phyloP scores from a whole-genome alignment of 2,113 vertebrate species.

The Gasterosteus nipponicus region DNA sequence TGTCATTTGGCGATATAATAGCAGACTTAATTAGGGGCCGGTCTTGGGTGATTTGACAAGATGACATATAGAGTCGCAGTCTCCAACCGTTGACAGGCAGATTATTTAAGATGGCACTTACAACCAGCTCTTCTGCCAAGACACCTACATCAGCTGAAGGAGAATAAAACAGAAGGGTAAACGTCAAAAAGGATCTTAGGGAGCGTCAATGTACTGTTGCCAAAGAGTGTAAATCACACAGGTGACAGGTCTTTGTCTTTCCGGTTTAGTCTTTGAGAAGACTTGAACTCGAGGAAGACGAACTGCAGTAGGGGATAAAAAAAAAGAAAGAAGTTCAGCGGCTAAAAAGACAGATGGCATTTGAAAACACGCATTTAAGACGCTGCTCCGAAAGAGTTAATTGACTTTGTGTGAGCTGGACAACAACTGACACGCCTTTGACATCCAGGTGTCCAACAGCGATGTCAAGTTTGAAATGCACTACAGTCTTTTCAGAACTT shows the following conservation, averaged over 20 bases:
- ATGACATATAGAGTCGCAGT: slow-evolving; percentile 10
- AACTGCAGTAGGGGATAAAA: neutral
- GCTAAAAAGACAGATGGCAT: neutral
- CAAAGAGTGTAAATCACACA: neutral
- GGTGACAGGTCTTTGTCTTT: neutral
- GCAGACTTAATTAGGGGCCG: neutral
- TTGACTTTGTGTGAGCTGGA: neutral
- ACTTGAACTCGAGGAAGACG: neutral
- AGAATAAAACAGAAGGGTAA: slow-evolving; percentile 12
- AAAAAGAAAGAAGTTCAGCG: too few species aligned
- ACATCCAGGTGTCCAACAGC: neutral
- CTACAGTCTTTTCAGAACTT: neutral
- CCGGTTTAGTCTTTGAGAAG: slow-evolving; percentile 1
- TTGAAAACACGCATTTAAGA: neutral
- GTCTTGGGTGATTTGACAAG: slow-evolving; percentile 6
- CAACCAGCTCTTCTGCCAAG: slow-evolving; percentile 2
- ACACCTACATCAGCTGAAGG: slow-evolving; percentile 29
- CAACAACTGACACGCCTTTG: neutral
- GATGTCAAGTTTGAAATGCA: neutral
- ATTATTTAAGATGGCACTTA: slow-evolving; percentile 25
- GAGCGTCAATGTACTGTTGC: neutral
- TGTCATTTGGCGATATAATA: neutral
- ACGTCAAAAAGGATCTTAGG: slow-evolving; percentile 24
- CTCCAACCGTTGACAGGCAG: neutral
- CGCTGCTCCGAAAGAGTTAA: neutral